Evolutionary conservation across 23 tunicate species (phyloP).

Genomic region (Trididemnum clinides): DNA sequence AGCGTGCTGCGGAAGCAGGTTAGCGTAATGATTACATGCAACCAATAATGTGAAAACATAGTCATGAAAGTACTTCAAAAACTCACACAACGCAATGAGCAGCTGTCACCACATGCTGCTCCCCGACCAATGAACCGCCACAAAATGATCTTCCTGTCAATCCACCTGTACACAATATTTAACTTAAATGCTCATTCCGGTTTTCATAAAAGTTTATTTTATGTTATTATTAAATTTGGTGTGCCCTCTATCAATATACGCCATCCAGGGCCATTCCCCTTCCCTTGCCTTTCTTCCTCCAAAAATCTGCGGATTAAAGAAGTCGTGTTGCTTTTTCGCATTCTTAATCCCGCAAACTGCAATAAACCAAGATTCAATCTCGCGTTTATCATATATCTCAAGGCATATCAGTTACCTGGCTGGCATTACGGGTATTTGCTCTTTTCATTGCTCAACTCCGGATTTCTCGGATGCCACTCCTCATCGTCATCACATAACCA

Average conservation of each 20-base stretch:
- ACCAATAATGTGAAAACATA: too few relatives aligned
- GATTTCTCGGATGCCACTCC: constrained; percentile 26
- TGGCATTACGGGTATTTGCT: constrained; percentile 56
- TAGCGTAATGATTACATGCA: too few relatives aligned
- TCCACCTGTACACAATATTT: too few relatives aligned
- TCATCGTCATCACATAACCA: constrained; percentile 75
- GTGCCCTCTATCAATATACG: constrained; percentile 43
- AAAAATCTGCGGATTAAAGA: constrained; percentile 25
- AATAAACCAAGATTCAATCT: background rate
- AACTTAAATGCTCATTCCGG: too few relatives aligned
- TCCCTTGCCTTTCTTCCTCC: constrained; percentile 49
- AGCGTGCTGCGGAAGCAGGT: too few relatives aligned
- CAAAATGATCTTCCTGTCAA: constrained; percentile 15
- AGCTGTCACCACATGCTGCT: constrained; percentile 61
- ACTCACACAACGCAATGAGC: constrained; percentile 76
- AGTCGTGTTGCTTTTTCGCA: background rate
- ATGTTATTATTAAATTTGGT: too few relatives aligned
- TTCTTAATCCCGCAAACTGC: constrained; percentile 67
- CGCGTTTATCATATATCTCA: too few relatives aligned
- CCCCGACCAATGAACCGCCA: constrained; percentile 64
- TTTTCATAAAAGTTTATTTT: too few relatives aligned
- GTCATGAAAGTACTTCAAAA: too few relatives aligned
- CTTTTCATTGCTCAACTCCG: constrained; percentile 13
- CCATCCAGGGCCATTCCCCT: constrained; percentile 90
- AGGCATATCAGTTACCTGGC: too few relatives aligned